Evolutionary conservation across 2,113 vertebrate species (phyloP), one percentile per base, ranked within the genome.

Genomic region (Hystrix cristata): DNA sequence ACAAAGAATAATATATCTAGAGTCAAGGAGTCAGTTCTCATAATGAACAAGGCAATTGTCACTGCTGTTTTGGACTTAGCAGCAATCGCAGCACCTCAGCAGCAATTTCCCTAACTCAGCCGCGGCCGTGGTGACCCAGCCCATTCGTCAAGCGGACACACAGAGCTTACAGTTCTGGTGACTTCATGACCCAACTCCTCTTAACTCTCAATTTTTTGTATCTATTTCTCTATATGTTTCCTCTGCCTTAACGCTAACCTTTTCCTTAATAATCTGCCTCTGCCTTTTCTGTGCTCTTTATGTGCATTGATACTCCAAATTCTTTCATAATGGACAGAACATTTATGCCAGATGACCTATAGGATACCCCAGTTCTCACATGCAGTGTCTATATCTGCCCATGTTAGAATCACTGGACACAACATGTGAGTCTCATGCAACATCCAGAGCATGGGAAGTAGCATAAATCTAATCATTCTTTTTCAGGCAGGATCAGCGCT

Each of bases 31-130:
- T 64, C 34, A 82, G 23, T 69, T 90, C 57, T 92, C 34, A 27
- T 13, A 48, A 83, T 69, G 62, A 95, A 60, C 5, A 90, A 80
- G 87, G 76, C 25, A 72, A 69, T 55, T 38, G 10, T 15, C 31
- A 69, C 31, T 76, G 53, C 51, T 95, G 27, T 90, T 92, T 92
- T 84, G 34, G 55, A 27, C 65, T 95, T 69, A 74, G 48, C 13
- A 62, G 46, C 29, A 86, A 55, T 38, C 87, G 10, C 46, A 43
- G 48, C 1, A 13, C 25, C 60, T 97, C 57, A 74, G 76, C 95
- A 81, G 57, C 64, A 91, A 92, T 94, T 97, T 96, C 21, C 85
- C 69, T 76, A 93, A 89, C 46, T 92, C 95, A 85, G 76, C 76
- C 67, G n/a, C 5, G 15, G 64, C 64, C 74, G 62, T 59, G 2